Conservation (phyloP, 2,113 vertebrate genomes). For the Pseudolaguvia tuberculata region DNA sequence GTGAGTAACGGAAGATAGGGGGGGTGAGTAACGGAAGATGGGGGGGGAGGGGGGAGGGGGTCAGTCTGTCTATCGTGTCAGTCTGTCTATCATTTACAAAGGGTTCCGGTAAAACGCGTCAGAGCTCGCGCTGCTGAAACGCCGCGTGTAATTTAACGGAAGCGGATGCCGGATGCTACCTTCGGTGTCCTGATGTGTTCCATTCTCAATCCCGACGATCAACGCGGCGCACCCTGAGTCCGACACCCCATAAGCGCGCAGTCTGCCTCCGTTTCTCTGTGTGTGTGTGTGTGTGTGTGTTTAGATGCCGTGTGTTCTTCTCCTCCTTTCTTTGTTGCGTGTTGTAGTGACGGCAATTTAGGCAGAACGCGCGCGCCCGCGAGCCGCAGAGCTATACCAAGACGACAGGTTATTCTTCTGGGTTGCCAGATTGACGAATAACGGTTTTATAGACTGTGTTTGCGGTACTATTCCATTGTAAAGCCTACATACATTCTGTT, state of each 20-base stretch:
- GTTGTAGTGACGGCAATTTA: not conserved
- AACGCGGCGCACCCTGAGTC: not conserved
- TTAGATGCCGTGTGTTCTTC: too few species aligned
- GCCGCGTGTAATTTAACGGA: not conserved
- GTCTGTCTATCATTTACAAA: not conserved
- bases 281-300: not conserved
- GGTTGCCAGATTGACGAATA: conserved; percentile 24
- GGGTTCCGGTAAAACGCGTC: not conserved
- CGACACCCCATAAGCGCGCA: not conserved
- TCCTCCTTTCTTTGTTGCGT: not conserved
- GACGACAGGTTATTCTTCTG: not conserved
- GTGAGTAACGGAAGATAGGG: fast-evolving
- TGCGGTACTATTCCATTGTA: not conserved
- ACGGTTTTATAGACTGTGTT: too few species aligned
- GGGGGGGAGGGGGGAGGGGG: too few species aligned
- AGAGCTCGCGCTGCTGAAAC: not conserved
- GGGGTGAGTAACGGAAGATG: too few species aligned
- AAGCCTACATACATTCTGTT: not conserved
- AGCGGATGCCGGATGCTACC: conserved; percentile 53
- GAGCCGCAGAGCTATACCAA: not conserved
- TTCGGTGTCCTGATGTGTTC: conserved; percentile 76
- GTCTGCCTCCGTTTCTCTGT: not conserved
- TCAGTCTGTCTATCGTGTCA: too few species aligned
- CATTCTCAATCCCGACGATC: conserved; percentile 60
- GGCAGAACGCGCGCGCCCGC: not conserved